Conservation (phyloP, 2,888 invertebrate genomes). For the Caenorhabditis plicata region DNA sequence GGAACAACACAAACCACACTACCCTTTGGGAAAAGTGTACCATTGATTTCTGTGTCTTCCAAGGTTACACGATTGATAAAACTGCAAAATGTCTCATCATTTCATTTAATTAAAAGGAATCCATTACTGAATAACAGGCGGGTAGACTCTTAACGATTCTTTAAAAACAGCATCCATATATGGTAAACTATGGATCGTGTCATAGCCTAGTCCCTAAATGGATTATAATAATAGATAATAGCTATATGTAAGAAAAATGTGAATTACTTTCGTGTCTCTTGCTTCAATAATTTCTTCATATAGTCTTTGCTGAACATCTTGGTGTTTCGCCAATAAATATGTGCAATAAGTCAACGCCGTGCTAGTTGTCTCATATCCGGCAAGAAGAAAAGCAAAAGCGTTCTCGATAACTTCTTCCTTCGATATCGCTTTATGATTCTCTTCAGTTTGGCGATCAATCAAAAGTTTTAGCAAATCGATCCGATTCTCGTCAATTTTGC, state of each 20-base stretch:
- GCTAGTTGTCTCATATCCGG: constrained; percentile 71
- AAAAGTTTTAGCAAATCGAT: constrained; percentile 45
- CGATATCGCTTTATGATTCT: constrained; percentile 7
- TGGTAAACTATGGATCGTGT: constrained; percentile 40
- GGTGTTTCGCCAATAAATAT: constrained; percentile 69
- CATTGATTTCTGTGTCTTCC: constrained; percentile 38
- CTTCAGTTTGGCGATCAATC: constrained; percentile 29
- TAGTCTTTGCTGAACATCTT: constrained; percentile 67
- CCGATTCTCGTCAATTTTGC: constrained; percentile 28
- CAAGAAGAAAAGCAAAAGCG: constrained; percentile 69
- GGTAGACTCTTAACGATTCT: constrained; percentile 55
- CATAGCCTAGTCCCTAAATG: constrained; percentile 23
- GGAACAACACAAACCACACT: constrained; percentile 23
- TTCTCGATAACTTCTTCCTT: constrained; percentile 65
- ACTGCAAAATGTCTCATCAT: constrained; percentile 20
- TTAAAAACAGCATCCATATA: constrained; percentile 62
- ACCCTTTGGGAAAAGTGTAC: constrained; percentile 36
- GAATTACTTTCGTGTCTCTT: constrained; percentile 51
- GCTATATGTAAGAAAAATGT: not conserved
- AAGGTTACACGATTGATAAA: constrained; percentile 48
- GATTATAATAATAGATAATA: not conserved
- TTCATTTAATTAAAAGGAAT: not conserved
- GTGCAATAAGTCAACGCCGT: constrained; percentile 68
- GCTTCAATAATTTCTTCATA: constrained; percentile 67
- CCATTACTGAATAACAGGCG: constrained; percentile 55